A percentile compares a stretch with the other conserved stretches of the same genome.
Conservation (phyloP, 2,888 invertebrate genomes). For the Ptilodon capucinus region DNA sequence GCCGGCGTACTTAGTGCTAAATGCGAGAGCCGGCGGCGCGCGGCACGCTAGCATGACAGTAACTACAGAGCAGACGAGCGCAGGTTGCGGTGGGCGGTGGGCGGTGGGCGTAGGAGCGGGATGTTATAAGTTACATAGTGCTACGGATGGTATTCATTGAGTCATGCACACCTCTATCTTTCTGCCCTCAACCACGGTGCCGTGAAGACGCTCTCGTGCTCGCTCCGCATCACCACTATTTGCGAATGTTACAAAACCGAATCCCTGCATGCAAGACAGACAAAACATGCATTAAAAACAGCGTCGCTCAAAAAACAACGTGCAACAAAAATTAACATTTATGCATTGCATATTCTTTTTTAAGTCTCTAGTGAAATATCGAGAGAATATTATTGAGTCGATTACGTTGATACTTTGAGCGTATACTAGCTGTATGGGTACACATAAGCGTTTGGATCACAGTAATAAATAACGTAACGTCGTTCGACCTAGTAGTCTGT, state of each 20-base stretch:
- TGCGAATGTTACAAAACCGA: constrained; percentile 99
- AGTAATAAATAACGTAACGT: constrained; percentile 67
- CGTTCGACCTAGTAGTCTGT: constrained; percentile 73
- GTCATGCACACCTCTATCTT: constrained; percentile 99
- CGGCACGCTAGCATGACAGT: constrained; percentile 75
- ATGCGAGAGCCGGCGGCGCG: constrained; percentile 47
- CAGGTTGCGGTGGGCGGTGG: constrained; percentile 73
- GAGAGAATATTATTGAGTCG: constrained; percentile 72
- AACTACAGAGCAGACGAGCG: constrained; percentile 83
- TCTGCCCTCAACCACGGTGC: constrained; percentile 99
- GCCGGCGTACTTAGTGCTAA: constrained; percentile 76
- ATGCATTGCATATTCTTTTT: constrained; percentile 83
- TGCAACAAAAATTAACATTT: constrained; percentile 88
- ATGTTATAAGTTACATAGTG: constrained; percentile 86
- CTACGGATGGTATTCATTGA: constrained; percentile 85
- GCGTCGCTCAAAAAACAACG: constrained; percentile 90
- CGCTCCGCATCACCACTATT: constrained; percentile 99
- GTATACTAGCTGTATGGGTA: constrained; percentile 80
- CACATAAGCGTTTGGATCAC: constrained; percentile 81
- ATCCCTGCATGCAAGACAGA: constrained; percentile 99
- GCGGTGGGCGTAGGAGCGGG: constrained; percentile 81
- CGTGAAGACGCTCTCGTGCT: constrained; percentile 99
- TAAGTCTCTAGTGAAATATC: constrained; percentile 78
- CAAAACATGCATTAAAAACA: constrained; percentile 96
- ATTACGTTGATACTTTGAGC: constrained; percentile 83